phyloP scores from a whole-genome alignment of 2,797 vertebrate genomes.

The Monodelphis domestica region DNA sequence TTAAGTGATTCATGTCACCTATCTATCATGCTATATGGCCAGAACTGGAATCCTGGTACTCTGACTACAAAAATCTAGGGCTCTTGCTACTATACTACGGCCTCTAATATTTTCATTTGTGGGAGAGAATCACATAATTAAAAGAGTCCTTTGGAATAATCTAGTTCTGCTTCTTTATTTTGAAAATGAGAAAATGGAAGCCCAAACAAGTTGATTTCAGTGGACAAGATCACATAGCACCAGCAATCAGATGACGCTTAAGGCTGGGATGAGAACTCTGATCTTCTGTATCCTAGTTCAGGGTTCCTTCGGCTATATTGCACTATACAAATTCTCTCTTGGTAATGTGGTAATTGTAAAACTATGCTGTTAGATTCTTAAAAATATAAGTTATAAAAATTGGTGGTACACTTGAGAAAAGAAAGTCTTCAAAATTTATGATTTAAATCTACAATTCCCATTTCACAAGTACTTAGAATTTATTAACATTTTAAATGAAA shows the following conservation, averaged over 20 bases:
- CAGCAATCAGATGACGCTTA: not conserved
- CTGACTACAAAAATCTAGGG: not conserved
- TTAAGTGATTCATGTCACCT: not conserved
- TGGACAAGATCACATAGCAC: not conserved
- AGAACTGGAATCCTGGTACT: conserved; percentile 32
- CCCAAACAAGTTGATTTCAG: conserved; percentile 28
- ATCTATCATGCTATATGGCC: not conserved
- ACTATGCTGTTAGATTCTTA: conserved; percentile 22
- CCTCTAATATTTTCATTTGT: not conserved
- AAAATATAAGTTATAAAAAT: conserved; percentile 22
- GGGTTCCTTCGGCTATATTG: not conserved
- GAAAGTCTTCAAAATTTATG: not conserved
- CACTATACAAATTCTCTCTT: not conserved
- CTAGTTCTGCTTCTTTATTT: conserved; percentile 19
- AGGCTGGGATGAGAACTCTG: not conserved
- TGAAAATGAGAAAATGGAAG: conserved; percentile 41
- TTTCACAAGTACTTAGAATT: not conserved
- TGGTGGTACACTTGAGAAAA: conserved; percentile 46
- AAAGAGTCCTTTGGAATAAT: conserved; percentile 10
- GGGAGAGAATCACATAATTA: not conserved
- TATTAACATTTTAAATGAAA: conserved; percentile 26
- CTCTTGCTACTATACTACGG: not conserved
- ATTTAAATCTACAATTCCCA: conserved; percentile 35
- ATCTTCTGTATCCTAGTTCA: conserved; percentile 10
- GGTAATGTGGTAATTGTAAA: not conserved